A percentile compares a stretch with the other conserved stretches of the same genome.
Conservation (phyloP, 2,113 vertebrate species). For the Urocitellus parryii region DNA sequence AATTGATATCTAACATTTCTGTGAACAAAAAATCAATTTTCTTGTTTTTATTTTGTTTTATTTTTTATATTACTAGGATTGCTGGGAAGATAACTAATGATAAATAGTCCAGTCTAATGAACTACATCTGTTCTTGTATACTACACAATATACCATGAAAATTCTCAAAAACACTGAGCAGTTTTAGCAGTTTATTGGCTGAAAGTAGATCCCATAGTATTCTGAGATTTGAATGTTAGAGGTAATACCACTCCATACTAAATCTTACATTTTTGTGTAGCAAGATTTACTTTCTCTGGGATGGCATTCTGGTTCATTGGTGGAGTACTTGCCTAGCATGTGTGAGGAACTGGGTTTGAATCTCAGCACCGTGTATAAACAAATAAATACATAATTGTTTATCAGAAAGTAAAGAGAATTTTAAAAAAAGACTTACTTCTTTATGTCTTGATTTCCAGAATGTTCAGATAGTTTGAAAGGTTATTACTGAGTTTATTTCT, state of each 20-base stretch:
- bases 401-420: too few relatives aligned
- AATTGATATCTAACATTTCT: neutral
- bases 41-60: neutral
- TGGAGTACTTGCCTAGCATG: too few relatives aligned
- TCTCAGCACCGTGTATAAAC: too few relatives aligned
- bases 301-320: too few relatives aligned
- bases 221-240: neutral
- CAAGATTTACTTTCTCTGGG: neutral
- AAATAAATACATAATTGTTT: too few relatives aligned
- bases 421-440: neutral
- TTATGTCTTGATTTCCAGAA: neutral
- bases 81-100: neutral
- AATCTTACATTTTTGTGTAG: constrained; percentile 43
- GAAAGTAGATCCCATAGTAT: neutral
- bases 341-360: too few relatives aligned
- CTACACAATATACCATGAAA: neutral
- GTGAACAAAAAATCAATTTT: constrained; percentile 28
- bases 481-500: constrained; percentile 25
- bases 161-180: neutral
- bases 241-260: neutral
- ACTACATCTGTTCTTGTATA: neutral
- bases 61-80: neutral
- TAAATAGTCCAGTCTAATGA: neutral
- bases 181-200: constrained; percentile 23
- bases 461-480: neutral